Percentiles rank a stretch among this genome's conserved stretches.
Evolutionary conservation across 2,113 vertebrate genomes (phyloP).

Genomic region (Nyctibius bracteatus): DNA sequence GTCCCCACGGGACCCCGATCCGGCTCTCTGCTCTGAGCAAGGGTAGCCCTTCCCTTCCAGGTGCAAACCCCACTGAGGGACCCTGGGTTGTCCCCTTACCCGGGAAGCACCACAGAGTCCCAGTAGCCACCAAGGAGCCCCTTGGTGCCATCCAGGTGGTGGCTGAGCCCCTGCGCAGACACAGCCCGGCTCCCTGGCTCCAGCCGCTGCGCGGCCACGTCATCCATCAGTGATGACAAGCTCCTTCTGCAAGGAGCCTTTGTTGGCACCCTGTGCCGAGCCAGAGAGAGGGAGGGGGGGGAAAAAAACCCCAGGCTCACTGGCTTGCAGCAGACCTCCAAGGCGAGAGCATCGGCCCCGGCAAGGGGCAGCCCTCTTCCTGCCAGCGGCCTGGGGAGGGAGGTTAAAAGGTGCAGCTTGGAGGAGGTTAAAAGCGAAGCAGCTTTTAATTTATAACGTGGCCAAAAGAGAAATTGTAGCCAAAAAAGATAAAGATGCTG

Average conservation of each 20-base stretch:
- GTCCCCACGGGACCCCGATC: background rate
- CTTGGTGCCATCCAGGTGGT: constrained; percentile 48
- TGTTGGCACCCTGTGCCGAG: constrained; percentile 36
- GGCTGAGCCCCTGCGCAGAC: background rate
- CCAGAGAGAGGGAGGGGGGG: background rate
- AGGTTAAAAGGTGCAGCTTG: constrained; percentile 51
- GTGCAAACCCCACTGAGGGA: background rate
- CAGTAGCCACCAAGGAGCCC: background rate
- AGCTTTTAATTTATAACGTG: constrained; percentile 55
- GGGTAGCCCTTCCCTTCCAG: background rate
- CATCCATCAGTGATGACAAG: constrained; percentile 56
- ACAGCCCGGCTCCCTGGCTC: constrained; percentile 27
- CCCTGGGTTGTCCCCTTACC: background rate
- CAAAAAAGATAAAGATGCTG: constrained; percentile 59
- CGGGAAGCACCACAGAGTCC: background rate
- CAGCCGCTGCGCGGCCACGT: background rate
- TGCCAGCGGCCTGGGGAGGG: constrained; percentile 3
- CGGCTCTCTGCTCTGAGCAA: rapidly evolving
- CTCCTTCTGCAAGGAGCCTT: constrained; percentile 57
- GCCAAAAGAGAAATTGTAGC: constrained; percentile 35
- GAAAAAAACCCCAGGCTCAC: background rate
- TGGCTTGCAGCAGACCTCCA: constrained; percentile 19
- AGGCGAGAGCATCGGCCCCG: background rate
- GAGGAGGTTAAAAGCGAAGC: constrained; percentile 52
- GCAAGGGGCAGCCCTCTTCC: background rate